phyloP scores from a whole-genome alignment of 2,797 vertebrate species.

The Peromyscus aztecus region DNA sequence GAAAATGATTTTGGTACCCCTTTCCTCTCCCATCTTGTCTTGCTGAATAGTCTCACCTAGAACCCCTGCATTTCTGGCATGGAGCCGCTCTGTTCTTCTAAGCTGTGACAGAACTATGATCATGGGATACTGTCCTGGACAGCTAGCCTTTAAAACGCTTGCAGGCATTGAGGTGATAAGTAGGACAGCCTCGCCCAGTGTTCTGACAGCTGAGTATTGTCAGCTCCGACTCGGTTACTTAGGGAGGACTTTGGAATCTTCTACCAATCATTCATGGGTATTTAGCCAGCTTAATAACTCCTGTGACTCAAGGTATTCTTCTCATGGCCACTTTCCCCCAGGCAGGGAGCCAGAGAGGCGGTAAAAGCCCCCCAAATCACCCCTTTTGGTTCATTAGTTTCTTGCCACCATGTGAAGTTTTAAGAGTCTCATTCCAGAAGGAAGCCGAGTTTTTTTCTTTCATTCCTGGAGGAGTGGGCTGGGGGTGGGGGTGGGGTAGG shows the following conservation, averaged over 20 bases:
- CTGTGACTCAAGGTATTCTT: conserved; percentile 56
- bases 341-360: conserved; percentile 54
- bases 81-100: not conserved
- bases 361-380: not conserved
- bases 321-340: conserved; percentile 35
- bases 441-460: conserved; percentile 24
- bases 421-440: conserved; percentile 9
- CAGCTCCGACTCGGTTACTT: conserved; percentile 60
- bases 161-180: not conserved
- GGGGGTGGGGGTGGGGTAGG: too few species aligned
- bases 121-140: not conserved
- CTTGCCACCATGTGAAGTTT: not conserved
- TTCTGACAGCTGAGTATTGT: conserved; percentile 63
- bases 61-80: not conserved
- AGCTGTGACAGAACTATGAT: not conserved
- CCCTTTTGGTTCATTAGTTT: conserved; percentile 46
- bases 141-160: conserved; percentile 14
- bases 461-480: not conserved
- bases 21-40: not conserved
- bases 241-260: conserved; percentile 61
- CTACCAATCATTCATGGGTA: conserved; percentile 33
- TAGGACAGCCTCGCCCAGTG: not conserved
- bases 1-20: not conserved
- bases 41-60: not conserved
- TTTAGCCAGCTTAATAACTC: conserved; percentile 74